A percentile compares a stretch with the other conserved stretches of the same genome.
Conservation (phyloP, 2,797 vertebrate species). For the Parauchenoglanis ngamensis region DNA sequence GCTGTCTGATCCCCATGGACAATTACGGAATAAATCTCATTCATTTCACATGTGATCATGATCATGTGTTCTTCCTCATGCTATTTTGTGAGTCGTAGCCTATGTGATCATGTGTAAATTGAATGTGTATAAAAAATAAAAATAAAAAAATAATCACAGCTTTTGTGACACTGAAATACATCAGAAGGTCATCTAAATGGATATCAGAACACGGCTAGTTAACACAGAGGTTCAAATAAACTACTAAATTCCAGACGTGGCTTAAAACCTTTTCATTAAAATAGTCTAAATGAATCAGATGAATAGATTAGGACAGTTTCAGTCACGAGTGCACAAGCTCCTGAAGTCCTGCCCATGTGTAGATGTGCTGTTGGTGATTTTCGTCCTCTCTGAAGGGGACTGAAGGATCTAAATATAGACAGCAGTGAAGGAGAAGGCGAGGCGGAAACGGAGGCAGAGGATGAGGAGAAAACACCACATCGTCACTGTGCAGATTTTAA, state of each 20-base stretch:
- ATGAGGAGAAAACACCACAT: neutral
- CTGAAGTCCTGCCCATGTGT: neutral
- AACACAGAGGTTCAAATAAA: neutral
- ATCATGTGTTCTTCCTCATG: neutral
- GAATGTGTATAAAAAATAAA: neutral
- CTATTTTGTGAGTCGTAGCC: neutral
- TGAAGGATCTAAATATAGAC: conserved; percentile 57
- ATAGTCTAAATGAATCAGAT: neutral
- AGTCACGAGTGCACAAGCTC: neutral
- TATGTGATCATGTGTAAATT: neutral
- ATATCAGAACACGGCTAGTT: neutral
- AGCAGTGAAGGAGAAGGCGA: conserved; percentile 44
- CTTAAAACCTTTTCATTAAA: neutral
- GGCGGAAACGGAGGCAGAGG: conserved; percentile 13
- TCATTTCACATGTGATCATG: neutral
- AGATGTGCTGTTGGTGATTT: conserved; percentile 19
- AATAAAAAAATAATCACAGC: neutral
- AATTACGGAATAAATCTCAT: neutral
- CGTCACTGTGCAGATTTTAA: neutral
- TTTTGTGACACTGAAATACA: neutral
- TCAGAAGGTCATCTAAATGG: neutral
- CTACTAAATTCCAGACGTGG: neutral
- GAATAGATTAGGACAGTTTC: neutral
- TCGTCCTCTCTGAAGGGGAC: conserved; percentile 48
- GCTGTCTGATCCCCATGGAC: neutral